Evolutionary conservation across 2,888 invertebrate species (phyloP).

Genomic region (Leptopilina myrica): DNA sequence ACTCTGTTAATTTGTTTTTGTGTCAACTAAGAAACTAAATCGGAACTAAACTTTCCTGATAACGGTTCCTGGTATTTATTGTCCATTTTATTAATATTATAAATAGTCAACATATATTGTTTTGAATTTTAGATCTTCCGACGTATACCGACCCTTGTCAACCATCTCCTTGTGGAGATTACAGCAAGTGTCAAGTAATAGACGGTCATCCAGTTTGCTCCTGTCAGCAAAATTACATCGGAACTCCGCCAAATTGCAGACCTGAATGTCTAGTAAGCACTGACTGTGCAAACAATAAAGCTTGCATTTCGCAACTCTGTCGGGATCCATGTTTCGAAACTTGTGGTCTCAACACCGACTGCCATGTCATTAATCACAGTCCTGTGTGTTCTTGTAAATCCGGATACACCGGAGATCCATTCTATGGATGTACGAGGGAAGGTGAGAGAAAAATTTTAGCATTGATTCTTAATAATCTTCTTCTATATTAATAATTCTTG

Average conservation of each 20-base stretch:
- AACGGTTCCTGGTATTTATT: no score
- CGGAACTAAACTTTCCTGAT: no score
- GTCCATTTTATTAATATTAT: no score
- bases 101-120: no score
- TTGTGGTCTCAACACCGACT: constrained; percentile 89
- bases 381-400: constrained; percentile 89
- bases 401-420: constrained; percentile 89
- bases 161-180: constrained; percentile 88
- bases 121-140: constrained; percentile 51
- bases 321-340: constrained; percentile 89
- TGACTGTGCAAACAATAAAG: constrained; percentile 88
- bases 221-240: constrained; percentile 87
- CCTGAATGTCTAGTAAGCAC: constrained; percentile 91
- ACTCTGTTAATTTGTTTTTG: no score
- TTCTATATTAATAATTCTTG: no score
- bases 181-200: constrained; percentile 86
- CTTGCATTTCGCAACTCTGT: constrained; percentile 89
- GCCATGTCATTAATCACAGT: constrained; percentile 90
- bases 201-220: constrained; percentile 89
- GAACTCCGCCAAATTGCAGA: constrained; percentile 86
- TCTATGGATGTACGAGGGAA: constrained; percentile 81
- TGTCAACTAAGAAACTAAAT: no score
- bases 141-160: constrained; percentile 78
- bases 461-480: constrained; percentile 55
- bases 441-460: constrained; percentile 74